Base-by-base conservation (phyloP, 2,113 vertebrate species). In the Bambusicola thoracicus region DNA sequence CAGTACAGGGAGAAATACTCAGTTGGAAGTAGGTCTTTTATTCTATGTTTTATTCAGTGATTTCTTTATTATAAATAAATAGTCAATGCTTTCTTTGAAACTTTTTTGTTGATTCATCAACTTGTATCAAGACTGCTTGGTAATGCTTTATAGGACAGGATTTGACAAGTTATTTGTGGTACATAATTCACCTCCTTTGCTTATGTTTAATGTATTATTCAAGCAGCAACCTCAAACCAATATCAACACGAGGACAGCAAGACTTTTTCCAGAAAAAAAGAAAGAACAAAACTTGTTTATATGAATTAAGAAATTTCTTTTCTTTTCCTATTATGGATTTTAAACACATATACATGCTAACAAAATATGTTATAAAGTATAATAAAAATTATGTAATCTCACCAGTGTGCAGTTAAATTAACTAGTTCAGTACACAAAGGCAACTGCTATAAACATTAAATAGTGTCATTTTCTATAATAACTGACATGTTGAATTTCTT, bases 181-280 rank as follows among this genome's bases (percentile, higher is more conserved):
- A 83, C 8, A 81, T 68, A 95, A 81, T 94, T 94, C 91, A 8
- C 32, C 94, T 84, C 20, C 40, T 87, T 94, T 88, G 24, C 65
- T 86, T 83, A 53, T 13, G 68, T 94, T 82, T 86, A 81, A 84
- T 92, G 43, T 10, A 84, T 92, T 92, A 89, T 79, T 49, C 58
- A 96, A 82, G 22, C 36, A 81, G 34, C n/a, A 72, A 96, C 21
- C 25, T 87, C 65, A 93, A 94, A 95, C 91, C 87, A 87, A 95
- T 87, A 91, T 5, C 36, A 92, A 58, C 5, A 78, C 8, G 81
- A 30, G 87, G 11, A 9, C 34, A 48, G 63, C 8, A 94, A 55
- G 2, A 41, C 5, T 43, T 76, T 51, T 79, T 75, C 38, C 51
- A 46, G 30, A 51, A 63, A 67, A 16, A 11, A 53, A 40, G 14